Percentiles rank a stretch among this genome's conserved stretches.
These are phyloP conservation scores for Metopia argyrocephala DNA, from an alignment of 2,888 invertebrate species.

Conservation along the genomic window DNA sequence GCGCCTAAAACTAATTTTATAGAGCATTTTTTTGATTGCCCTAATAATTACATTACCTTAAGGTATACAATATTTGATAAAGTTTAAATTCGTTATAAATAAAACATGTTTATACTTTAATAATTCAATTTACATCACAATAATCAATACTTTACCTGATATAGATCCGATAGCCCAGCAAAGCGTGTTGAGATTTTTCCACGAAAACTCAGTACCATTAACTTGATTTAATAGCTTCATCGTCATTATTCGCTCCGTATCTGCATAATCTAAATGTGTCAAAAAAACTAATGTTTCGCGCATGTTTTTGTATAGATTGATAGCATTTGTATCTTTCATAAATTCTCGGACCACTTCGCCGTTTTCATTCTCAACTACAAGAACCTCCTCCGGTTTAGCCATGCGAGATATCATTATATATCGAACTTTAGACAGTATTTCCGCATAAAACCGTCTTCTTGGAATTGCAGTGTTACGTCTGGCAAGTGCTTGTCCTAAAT, in stretches of 20 bases:
- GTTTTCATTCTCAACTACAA: conserved; percentile 99
- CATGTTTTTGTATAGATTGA: conserved; percentile 99
- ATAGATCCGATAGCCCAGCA: conserved; percentile 99
- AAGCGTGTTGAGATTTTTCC: conserved; percentile 99
- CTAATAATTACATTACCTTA: too few relatives aligned
- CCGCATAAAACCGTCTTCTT: conserved; percentile 87
- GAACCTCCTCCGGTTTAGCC: conserved; percentile 99
- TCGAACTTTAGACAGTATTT: conserved; percentile 91
- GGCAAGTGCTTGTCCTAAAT: conserved; percentile 71
- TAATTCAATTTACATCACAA: too few relatives aligned
- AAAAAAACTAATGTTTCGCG: conserved; percentile 97
- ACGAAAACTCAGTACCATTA: conserved; percentile 99
- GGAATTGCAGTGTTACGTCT: conserved; percentile 78
- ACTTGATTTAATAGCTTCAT: conserved; percentile 99
- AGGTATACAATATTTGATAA: too few relatives aligned
- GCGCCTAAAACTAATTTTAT: too few relatives aligned
- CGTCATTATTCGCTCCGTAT: conserved; percentile 99
- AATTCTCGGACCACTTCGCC: conserved; percentile 99
- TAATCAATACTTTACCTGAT: conserved; percentile 83
- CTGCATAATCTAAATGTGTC: conserved; percentile 98
- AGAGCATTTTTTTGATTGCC: too few relatives aligned
- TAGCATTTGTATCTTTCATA: conserved; percentile 99
- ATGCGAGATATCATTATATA: conserved; percentile 99
- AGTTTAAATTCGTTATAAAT: too few relatives aligned
- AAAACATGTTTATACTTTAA: too few relatives aligned